Conservation (phyloP, 2,888 invertebrate genomes). For the Ochropleura leucogaster region DNA sequence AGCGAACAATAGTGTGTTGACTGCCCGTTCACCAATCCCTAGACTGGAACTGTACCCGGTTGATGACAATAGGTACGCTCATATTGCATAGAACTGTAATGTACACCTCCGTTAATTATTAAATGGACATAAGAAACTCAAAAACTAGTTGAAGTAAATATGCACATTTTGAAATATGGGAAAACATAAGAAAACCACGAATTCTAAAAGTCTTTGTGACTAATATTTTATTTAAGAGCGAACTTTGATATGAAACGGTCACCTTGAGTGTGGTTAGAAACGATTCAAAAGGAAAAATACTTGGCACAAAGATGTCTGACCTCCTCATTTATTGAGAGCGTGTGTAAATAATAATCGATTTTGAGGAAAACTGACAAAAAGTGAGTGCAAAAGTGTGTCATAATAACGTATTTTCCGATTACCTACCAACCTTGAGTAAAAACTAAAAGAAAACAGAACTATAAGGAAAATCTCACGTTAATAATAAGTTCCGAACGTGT, state of each 20-base stretch:
- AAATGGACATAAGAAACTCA: too few relatives aligned
- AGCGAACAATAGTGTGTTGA: too few relatives aligned
- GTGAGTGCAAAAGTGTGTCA: background rate
- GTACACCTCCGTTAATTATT: too few relatives aligned
- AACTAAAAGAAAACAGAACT: conserved; percentile 26
- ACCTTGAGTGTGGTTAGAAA: conserved; percentile 8
- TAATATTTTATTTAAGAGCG: too few relatives aligned
- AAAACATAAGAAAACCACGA: too few relatives aligned
- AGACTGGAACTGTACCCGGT: too few relatives aligned
- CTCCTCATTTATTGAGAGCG: background rate
- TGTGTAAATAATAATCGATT: conserved; percentile 15
- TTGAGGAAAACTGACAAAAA: background rate
- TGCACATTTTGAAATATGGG: too few relatives aligned
- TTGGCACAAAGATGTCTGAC: background rate
- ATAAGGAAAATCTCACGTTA: conserved; percentile 41
- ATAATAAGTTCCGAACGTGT: conserved; percentile 42
- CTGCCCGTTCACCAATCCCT: too few relatives aligned
- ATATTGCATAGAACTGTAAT: too few relatives aligned
- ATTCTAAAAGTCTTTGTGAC: too few relatives aligned
- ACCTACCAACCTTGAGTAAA: background rate
- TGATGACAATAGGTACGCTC: too few relatives aligned
- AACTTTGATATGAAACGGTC: conserved; percentile 1
- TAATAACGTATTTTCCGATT: conserved; percentile 18
- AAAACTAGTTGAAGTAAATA: too few relatives aligned
- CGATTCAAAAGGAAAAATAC: background rate